Evolutionary conservation across 2,797 vertebrate genomes (phyloP).

Genomic region (Loris lydekkerianus): DNA sequence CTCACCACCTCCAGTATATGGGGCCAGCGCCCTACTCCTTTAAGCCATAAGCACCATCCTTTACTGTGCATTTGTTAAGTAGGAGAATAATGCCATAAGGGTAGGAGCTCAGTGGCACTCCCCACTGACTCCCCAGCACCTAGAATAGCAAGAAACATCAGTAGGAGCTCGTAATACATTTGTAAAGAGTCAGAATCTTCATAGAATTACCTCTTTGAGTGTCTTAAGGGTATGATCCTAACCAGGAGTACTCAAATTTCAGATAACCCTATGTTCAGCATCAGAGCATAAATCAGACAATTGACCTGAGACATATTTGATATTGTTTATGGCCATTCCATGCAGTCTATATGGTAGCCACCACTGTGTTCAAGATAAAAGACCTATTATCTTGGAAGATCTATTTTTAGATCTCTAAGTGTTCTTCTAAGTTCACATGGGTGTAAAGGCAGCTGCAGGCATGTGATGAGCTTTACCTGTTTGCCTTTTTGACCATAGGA

Average conservation of each 20-base stretch:
- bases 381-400: too few species aligned
- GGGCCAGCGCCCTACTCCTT: too few species aligned
- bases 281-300: background rate
- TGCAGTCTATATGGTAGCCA: background rate
- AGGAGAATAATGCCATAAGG: background rate
- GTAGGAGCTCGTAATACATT: background rate
- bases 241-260: background rate
- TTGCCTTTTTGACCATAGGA: background rate
- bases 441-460: background rate
- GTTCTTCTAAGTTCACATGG: background rate
- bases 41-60: too few species aligned
- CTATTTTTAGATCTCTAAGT: too few species aligned
- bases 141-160: background rate
- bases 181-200: background rate
- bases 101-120: background rate
- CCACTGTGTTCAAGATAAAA: background rate
- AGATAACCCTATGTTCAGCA: background rate
- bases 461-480: background rate
- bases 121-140: background rate
- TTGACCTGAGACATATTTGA: background rate
- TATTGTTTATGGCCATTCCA: background rate
- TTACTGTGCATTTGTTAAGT: background rate
- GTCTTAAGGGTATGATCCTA: background rate
- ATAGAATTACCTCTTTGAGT: background rate
- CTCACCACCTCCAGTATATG: too few species aligned